A percentile compares a stretch with the other conserved stretches of the same genome.
Conservation (phyloP, 2,888 invertebrate genomes). For the Cryptus viduatorius region DNA sequence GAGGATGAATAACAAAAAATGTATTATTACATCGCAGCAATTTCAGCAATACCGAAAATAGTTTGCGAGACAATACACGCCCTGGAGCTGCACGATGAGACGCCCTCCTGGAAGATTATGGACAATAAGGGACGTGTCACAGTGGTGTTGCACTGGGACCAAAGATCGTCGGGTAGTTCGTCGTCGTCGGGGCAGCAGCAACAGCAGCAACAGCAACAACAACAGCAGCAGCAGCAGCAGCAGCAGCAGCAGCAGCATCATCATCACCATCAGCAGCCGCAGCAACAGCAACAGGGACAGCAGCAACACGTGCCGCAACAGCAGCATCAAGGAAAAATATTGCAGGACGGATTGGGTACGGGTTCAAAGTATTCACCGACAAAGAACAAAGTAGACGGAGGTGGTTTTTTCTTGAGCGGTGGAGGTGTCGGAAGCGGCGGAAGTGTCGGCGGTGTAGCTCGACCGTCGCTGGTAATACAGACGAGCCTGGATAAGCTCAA, state of each 20-base stretch:
- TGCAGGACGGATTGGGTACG: constrained; percentile 81
- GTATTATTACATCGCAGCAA: constrained; percentile 87
- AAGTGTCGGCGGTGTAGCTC: constrained; percentile 78
- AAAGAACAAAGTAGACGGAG: constrained; percentile 86
- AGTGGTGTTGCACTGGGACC: constrained; percentile 98
- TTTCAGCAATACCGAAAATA: constrained; percentile 98
- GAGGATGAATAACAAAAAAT: no score
- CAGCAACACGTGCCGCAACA: constrained; percentile 67
- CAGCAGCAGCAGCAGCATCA: constrained; percentile 73
- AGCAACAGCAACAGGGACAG: constrained; percentile 80
- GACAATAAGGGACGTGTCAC: constrained; percentile 99
- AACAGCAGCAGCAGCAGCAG: constrained; percentile 76
- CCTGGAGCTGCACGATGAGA: constrained; percentile 97
- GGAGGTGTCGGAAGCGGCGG: constrained; percentile 76
- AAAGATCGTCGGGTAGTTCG: constrained; percentile 88
- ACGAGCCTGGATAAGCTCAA: constrained; percentile 90
- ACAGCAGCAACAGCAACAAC: constrained; percentile 78
- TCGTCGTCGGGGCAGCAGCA: constrained; percentile 81
- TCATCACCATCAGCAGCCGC: constrained; percentile 76
- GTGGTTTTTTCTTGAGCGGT: constrained; percentile 77
- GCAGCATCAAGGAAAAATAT: constrained; percentile 84
- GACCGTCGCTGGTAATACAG: constrained; percentile 91
- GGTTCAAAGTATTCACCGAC: constrained; percentile 86
- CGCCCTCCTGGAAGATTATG: constrained; percentile 99
- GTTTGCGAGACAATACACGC: constrained; percentile 99